These are phyloP conservation scores for Meloidogyne hapla DNA, from an alignment of 1,140 invertebrate species.

Conservation along the genomic window DNA sequence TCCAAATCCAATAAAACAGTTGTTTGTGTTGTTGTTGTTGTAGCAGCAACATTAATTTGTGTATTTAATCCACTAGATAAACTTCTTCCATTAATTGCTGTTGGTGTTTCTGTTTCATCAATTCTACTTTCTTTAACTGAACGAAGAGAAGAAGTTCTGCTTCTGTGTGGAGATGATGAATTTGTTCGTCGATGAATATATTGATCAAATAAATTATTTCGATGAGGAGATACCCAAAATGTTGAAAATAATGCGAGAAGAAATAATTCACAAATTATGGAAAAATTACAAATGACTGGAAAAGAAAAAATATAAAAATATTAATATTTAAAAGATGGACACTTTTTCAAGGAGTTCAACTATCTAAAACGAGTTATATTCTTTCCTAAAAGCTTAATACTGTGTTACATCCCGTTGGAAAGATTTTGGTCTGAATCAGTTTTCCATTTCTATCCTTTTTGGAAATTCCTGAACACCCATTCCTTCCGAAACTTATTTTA, in stretches of 20 bases:
- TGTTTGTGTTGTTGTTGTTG: conserved; percentile 17
- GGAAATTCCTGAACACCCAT: no score
- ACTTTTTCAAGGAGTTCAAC: no score
- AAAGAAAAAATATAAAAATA: conserved; percentile 27
- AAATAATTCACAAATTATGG: conserved; percentile 45
- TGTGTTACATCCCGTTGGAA: no score
- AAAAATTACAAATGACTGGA: conserved; percentile 48
- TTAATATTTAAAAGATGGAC: no score
- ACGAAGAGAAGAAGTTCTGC: conserved; percentile 22
- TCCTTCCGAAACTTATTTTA: no score
- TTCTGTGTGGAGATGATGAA: conserved; percentile 6
- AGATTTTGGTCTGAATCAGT: no score
- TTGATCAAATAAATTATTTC: conserved; percentile 39
- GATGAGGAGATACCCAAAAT: conserved; percentile 28
- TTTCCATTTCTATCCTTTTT: no score
- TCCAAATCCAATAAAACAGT: conserved; percentile 17
- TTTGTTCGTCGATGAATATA: conserved; percentile 21
- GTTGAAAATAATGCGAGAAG: conserved; percentile 34
- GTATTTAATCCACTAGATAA: neutral
- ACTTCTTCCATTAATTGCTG: neutral
- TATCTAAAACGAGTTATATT: no score
- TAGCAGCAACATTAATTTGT: neutral
- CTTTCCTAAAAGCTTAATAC: no score
- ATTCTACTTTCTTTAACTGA: conserved; percentile 25
- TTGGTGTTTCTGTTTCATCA: conserved; percentile 5